Percentiles rank a stretch among this genome's conserved stretches.
Evolutionary conservation across 2,113 vertebrate species (phyloP).

Genomic region (Morone chrysops): DNA sequence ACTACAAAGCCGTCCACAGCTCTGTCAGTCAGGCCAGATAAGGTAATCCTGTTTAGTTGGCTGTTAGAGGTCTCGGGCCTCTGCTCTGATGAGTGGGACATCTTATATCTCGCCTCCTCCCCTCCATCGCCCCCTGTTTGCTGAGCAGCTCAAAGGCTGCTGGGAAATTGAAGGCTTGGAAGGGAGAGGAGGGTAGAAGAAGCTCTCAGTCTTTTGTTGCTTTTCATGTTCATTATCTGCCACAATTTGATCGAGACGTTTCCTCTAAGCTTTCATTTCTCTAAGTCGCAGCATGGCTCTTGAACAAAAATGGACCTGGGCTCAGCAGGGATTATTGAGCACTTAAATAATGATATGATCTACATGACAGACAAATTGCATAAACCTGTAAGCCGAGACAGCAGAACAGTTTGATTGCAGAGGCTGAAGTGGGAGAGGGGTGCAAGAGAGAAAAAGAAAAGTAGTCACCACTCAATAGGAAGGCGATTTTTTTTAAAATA

Average conservation of each 20-base stretch:
- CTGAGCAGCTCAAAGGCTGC: slow-evolving; percentile 74
- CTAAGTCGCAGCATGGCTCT: slow-evolving; percentile 6
- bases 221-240: slow-evolving; percentile 76
- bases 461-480: neutral
- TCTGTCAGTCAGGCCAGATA: slow-evolving; percentile 85
- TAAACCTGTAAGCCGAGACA: slow-evolving; percentile 24
- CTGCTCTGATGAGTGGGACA: slow-evolving; percentile 82
- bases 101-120: slow-evolving; percentile 78
- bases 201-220: slow-evolving; percentile 68
- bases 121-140: slow-evolving; percentile 70
- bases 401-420: neutral
- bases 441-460: neutral
- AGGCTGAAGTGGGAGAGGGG: neutral
- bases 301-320: slow-evolving; percentile 1
- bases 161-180: slow-evolving; percentile 79
- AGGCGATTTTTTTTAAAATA: neutral
- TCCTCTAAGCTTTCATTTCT: slow-evolving; percentile 39
- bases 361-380: slow-evolving; percentile 56
- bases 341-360: slow-evolving; percentile 61
- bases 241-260: slow-evolving; percentile 62
- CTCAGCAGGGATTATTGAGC: slow-evolving; percentile 47
- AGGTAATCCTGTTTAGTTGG: slow-evolving; percentile 81
- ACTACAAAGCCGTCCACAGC: slow-evolving; percentile 82
- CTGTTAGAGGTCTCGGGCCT: slow-evolving; percentile 67
- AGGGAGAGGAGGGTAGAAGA: slow-evolving; percentile 50